Conservation (phyloP, 2,888 invertebrate genomes). For the Rhopalosiphum nymphaeae region DNA sequence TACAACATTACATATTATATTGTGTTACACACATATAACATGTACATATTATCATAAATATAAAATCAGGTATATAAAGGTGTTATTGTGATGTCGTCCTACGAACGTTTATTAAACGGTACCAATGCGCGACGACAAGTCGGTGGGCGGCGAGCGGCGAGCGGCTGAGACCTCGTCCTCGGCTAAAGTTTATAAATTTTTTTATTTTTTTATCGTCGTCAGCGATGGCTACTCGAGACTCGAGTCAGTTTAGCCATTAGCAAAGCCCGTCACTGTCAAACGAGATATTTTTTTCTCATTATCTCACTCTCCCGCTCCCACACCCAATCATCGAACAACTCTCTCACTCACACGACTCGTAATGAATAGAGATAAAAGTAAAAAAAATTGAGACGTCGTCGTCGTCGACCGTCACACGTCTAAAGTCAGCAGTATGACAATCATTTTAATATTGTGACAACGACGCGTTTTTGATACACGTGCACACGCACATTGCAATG, state of each 20-base stretch:
- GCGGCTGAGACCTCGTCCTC: neutral
- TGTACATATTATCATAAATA: neutral
- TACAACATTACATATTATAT: neutral
- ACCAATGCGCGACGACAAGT: neutral
- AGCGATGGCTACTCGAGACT: neutral
- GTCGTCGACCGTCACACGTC: neutral
- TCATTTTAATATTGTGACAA: neutral
- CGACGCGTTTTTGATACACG: neutral
- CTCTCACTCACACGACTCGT: neutral
- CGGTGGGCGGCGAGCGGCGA: neutral
- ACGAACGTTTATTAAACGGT: neutral
- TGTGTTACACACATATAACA: neutral
- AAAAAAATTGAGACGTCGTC: neutral
- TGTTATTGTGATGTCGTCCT: neutral
- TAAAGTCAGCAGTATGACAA: neutral
- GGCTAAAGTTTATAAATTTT: neutral
- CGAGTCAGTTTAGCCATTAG: neutral
- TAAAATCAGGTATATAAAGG: neutral
- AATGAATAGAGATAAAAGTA: neutral
- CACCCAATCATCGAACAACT: neutral
- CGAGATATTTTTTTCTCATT: neutral
- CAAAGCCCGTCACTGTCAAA: neutral
- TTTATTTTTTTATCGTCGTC: neutral
- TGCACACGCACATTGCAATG: neutral
- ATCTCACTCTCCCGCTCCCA: neutral